These are phyloP conservation scores for Periophthalmus magnuspinnatus DNA, from an alignment of 2,797 vertebrate species.

Conservation along the genomic window DNA sequence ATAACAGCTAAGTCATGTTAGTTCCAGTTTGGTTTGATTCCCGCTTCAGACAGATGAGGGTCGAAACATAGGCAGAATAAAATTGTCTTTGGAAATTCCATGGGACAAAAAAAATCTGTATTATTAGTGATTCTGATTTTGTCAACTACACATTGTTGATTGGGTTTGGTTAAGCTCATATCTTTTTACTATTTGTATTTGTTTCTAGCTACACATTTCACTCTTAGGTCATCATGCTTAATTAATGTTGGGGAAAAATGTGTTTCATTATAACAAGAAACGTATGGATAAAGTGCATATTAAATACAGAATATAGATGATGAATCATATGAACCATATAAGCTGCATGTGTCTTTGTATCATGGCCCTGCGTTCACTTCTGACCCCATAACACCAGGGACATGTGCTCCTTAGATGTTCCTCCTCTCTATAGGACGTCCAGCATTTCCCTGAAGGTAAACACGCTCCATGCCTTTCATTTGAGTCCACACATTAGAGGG, in stretches of 20 bases:
- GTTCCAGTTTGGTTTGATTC: no score
- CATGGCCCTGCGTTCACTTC: not conserved
- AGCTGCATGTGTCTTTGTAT: not conserved
- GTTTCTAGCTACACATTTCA: not conserved
- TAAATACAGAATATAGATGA: not conserved
- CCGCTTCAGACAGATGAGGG: no score
- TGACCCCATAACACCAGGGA: not conserved
- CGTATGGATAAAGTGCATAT: not conserved
- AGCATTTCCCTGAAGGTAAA: conserved; percentile 15
- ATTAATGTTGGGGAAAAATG: no score
- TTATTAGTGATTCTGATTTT: not conserved
- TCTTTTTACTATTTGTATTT: not conserved
- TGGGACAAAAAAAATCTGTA: no score
- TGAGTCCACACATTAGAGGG: conserved; percentile 12
- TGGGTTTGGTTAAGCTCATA: not conserved
- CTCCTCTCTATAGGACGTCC: not conserved
- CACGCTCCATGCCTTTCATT: conserved; percentile 22
- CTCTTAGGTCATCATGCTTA: no score
- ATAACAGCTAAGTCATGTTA: no score
- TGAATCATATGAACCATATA: not conserved
- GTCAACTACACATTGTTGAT: not conserved
- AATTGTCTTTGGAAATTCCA: no score
- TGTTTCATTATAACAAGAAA: not conserved
- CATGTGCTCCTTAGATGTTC: conserved; percentile 4
- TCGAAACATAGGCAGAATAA: no score